Evolutionary conservation across 2,113 vertebrate genomes (phyloP).

Genomic region (Muscicapa adusta): DNA sequence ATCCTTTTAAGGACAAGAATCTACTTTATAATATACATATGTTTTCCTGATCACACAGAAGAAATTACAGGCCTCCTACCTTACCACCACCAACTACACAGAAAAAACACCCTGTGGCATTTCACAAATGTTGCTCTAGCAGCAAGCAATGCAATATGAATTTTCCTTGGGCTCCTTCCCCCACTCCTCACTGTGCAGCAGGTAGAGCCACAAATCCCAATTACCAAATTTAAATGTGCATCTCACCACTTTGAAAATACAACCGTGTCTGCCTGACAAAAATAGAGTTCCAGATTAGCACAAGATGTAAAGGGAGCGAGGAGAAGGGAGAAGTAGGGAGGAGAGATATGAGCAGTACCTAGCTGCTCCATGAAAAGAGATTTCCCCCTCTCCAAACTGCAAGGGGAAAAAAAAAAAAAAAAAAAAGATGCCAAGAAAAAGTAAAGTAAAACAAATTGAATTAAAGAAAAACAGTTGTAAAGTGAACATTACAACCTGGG

Average conservation of each 20-base stretch:
- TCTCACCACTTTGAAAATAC: neutral
- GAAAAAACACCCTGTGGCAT: neutral
- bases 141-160: neutral
- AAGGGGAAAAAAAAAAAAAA: neutral
- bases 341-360: neutral
- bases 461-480: slow-evolving; percentile 68
- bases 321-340: neutral
- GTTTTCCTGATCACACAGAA: slow-evolving; percentile 9
- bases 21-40: slow-evolving; percentile 29
- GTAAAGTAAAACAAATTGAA: slow-evolving; percentile 62
- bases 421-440: slow-evolving; percentile 50
- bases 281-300: neutral
- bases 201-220: neutral
- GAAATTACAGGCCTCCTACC: neutral
- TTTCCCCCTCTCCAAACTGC: neutral
- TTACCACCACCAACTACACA: neutral
- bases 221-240: neutral
- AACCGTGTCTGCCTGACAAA: neutral
- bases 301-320: neutral
- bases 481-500: slow-evolving; percentile 50
- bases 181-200: neutral
- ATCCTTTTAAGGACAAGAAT: slow-evolving; percentile 60
- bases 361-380: neutral
- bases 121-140: neutral
- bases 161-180: neutral